Conservation (phyloP, 2,113 vertebrate species). For the Thalassarche chlororhynchos region DNA sequence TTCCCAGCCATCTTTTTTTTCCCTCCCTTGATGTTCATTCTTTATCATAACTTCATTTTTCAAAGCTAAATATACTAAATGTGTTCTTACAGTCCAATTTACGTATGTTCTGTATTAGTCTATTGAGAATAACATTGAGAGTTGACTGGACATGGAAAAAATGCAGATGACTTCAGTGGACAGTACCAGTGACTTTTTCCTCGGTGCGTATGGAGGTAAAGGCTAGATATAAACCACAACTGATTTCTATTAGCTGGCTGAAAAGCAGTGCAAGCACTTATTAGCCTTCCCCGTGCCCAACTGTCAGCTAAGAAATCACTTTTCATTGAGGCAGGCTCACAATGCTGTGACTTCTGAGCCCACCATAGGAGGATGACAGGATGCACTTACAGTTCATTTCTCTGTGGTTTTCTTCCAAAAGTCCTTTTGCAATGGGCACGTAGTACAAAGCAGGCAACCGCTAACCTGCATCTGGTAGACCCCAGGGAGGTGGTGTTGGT, state of each 20-base stretch:
- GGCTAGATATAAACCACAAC: neutral
- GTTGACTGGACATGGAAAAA: conserved; percentile 15
- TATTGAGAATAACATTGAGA: conserved; percentile 18
- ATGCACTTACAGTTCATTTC: conserved; percentile 21
- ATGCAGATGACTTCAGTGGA: neutral
- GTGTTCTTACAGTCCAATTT: neutral
- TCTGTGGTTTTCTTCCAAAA: conserved; percentile 29
- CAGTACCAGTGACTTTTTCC: neutral
- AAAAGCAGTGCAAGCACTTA: neutral
- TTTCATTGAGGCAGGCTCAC: neutral
- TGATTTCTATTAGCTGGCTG: conserved; percentile 14
- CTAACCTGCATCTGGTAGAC: conserved; percentile 29
- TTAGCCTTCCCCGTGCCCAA: neutral
- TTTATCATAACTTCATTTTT: conserved; percentile 43
- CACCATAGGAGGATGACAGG: neutral
- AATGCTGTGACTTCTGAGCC: neutral
- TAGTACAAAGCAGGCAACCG: neutral
- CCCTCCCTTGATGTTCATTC: neutral
- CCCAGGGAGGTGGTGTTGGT: neutral
- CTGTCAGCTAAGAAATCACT: conserved; percentile 34
- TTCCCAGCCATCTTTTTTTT: neutral
- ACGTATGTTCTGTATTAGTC: conserved; percentile 31
- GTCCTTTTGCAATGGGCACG: neutral
- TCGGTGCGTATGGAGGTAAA: neutral
- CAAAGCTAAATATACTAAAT: conserved; percentile 8